Percentiles rank a stretch among this genome's conserved stretches.
Conservation (phyloP, 2,888 invertebrate species). For the Drosophila macrospina region DNA sequence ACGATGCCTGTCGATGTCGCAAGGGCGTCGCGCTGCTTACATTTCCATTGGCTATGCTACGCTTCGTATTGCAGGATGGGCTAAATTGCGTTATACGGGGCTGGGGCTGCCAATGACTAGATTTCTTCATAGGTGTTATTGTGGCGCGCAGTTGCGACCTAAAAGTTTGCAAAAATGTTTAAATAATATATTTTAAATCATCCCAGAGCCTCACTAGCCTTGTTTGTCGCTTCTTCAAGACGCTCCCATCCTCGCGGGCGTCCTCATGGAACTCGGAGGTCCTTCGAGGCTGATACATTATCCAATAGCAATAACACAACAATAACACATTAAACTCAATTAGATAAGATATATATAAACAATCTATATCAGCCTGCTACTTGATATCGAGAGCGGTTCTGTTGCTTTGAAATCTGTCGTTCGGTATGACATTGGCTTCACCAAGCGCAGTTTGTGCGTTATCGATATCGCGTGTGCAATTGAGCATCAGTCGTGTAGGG, state of each 20-base stretch:
- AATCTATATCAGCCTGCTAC: background rate
- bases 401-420: constrained; percentile 22
- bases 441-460: constrained; percentile 1
- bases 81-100: constrained; percentile 12
- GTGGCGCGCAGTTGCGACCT: constrained; percentile 42
- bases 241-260: constrained; percentile 52
- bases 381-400: constrained; percentile 10
- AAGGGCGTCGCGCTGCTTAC: constrained; percentile 45
- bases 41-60: constrained; percentile 14
- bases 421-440: constrained; percentile 20
- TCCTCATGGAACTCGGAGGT: constrained; percentile 82
- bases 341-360: background rate
- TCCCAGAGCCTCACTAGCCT: constrained; percentile 52
- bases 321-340: background rate
- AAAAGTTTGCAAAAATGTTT: background rate
- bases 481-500: constrained; percentile 15
- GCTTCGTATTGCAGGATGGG: constrained; percentile 22
- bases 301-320: background rate
- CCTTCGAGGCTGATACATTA: constrained; percentile 80
- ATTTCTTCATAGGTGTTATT: constrained; percentile 18
- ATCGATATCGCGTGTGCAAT: background rate
- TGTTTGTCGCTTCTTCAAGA: constrained; percentile 59
- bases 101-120: constrained; percentile 24
- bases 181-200: background rate
- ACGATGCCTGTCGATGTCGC: constrained; percentile 51